phyloP scores from a whole-genome alignment of 2,888 invertebrate species.

The Flexamia atlantica region DNA sequence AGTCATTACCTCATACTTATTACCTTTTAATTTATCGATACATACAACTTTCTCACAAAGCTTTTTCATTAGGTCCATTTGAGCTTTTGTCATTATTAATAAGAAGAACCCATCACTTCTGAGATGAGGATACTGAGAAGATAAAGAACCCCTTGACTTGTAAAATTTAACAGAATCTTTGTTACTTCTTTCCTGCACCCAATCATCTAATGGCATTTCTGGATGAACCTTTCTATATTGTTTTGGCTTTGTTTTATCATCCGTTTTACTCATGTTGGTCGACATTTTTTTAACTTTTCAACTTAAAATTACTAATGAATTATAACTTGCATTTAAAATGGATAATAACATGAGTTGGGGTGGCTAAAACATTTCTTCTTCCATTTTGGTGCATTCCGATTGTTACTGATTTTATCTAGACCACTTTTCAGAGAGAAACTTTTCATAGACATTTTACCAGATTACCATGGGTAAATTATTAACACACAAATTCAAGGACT shows the following conservation, averaged over 20 bases:
- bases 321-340: no score
- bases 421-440: no score
- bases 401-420: no score
- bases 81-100: neutral
- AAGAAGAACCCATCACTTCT: neutral
- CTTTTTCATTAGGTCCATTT: neutral
- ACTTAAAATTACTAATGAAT: no score
- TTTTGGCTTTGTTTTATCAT: neutral
- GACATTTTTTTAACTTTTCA: neutral
- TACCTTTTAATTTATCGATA: neutral
- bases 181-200: neutral
- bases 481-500: no score
- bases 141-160: neutral
- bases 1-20: neutral
- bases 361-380: no score
- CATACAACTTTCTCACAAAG: neutral
- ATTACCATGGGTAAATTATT: no score
- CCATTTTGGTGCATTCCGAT: no score
- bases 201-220: neutral
- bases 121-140: neutral
- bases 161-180: conserved; percentile 2
- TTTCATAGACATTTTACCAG: no score
- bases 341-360: no score
- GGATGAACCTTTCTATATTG: neutral
- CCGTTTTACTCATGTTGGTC: neutral